Evolutionary conservation across 2,113 vertebrate species (phyloP).

Genomic region (Phrynosoma blainvillii): DNA sequence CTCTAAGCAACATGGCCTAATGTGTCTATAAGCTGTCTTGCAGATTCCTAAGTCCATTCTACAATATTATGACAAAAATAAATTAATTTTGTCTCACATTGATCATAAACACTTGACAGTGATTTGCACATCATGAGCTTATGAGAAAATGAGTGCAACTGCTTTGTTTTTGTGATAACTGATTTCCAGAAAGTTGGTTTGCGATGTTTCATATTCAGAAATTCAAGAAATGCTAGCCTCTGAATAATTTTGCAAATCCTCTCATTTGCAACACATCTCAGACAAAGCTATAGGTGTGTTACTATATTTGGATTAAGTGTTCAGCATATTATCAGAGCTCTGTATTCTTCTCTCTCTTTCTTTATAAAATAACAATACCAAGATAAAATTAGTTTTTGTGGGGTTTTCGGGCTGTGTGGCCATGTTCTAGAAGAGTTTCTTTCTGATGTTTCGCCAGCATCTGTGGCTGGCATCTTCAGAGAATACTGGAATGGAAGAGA

Average conservation of each 20-base stretch:
- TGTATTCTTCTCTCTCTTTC: background rate
- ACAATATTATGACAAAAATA: background rate
- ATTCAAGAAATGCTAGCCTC: background rate
- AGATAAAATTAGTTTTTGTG: background rate
- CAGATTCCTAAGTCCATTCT: background rate
- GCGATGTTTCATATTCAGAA: background rate
- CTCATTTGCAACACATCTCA: background rate
- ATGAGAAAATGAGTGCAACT: background rate
- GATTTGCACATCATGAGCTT: background rate
- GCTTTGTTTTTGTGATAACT: background rate
- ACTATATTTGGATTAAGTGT: background rate
- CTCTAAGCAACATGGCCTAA: background rate
- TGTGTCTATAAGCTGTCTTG: background rate
- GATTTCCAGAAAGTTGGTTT: background rate
- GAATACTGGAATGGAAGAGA: too few species aligned
- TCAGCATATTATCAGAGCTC: background rate
- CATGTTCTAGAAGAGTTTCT: too few species aligned
- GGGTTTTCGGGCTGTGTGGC: too few species aligned
- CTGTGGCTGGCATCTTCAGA: too few species aligned
- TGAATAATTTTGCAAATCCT: background rate
- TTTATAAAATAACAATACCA: background rate
- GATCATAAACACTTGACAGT: background rate
- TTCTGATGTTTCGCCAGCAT: too few species aligned
- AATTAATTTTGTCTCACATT: background rate
- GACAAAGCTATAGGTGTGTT: background rate